Conservation (phyloP, 2,888 invertebrate genomes). For the Lasius platythorax region DNA sequence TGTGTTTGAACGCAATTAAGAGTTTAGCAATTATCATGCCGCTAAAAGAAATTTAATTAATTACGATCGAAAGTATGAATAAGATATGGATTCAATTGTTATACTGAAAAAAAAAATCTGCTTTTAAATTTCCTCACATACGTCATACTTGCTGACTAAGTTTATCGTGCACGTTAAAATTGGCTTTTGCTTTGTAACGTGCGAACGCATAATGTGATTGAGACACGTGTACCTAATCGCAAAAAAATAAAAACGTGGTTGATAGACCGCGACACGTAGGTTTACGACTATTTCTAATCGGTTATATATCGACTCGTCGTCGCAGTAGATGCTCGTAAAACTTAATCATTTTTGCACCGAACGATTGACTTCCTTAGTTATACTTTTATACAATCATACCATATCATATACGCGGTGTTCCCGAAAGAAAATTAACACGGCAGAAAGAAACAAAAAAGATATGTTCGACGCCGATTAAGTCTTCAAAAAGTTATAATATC, state of each 20-base stretch:
- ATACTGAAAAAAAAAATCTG: background rate
- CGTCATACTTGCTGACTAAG: background rate
- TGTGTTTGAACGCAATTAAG: background rate
- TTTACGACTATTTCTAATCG: conserved; percentile 29
- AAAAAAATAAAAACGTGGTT: conserved; percentile 25
- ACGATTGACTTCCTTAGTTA: background rate
- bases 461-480: too few species aligned
- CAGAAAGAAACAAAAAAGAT: background rate
- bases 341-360: background rate
- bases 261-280: conserved; percentile 25
- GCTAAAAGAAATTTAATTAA: background rate
- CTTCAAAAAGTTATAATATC: background rate
- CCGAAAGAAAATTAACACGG: background rate
- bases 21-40: background rate
- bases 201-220: conserved; percentile 22
- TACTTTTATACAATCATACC: background rate
- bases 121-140: background rate
- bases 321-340: conserved; percentile 27
- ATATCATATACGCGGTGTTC: background rate
- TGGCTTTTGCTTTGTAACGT: background rate
- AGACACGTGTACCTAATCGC: conserved; percentile 39
- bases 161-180: background rate
- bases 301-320: conserved; percentile 1
- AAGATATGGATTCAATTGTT: background rate
- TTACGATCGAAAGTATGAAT: background rate